Evolutionary conservation across 2,797 vertebrate species (phyloP).

Genomic region (Galago senegalensis): DNA sequence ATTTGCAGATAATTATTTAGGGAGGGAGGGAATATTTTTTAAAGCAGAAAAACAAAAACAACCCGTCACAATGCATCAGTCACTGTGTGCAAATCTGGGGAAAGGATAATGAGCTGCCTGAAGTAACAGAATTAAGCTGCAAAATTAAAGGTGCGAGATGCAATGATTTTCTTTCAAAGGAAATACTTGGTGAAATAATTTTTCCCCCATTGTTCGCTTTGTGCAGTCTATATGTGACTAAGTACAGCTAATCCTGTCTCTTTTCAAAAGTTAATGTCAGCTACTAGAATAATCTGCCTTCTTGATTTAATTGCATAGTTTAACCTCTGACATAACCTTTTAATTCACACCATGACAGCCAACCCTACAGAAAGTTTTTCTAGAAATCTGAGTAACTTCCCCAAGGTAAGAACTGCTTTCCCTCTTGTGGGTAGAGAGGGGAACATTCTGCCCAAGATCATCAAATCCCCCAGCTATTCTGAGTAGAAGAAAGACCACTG

Average conservation of each 20-base stretch:
- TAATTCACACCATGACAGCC: slow-evolving; percentile 80
- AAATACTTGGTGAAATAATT: slow-evolving; percentile 67
- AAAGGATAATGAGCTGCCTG: slow-evolving; percentile 68
- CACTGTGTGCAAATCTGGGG: slow-evolving; percentile 67
- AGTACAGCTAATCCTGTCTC: slow-evolving; percentile 74
- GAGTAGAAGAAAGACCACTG: neutral
- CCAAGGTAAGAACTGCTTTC: slow-evolving; percentile 65
- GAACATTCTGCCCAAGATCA: slow-evolving; percentile 3
- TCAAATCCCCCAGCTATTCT: slow-evolving; percentile 41
- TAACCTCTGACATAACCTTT: slow-evolving; percentile 83
- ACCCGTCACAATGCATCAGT: slow-evolving; percentile 62
- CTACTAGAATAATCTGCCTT: slow-evolving; percentile 83
- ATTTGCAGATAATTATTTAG: slow-evolving; percentile 81
- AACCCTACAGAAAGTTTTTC: slow-evolving; percentile 75
- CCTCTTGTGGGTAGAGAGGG: neutral
- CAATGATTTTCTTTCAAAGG: slow-evolving; percentile 75
- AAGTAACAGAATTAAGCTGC: slow-evolving; percentile 75
- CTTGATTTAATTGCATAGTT: slow-evolving; percentile 83
- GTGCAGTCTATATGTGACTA: slow-evolving; percentile 69
- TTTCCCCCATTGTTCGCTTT: neutral
- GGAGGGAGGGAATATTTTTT: slow-evolving; percentile 81
- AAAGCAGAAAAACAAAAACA: slow-evolving; percentile 82
- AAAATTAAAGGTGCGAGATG: slow-evolving; percentile 76
- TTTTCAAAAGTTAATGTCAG: slow-evolving; percentile 80
- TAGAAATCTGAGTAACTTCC: slow-evolving; percentile 73